Conservation (phyloP, 1,140 invertebrate genomes). For the Philopotamus ludificatus region DNA sequence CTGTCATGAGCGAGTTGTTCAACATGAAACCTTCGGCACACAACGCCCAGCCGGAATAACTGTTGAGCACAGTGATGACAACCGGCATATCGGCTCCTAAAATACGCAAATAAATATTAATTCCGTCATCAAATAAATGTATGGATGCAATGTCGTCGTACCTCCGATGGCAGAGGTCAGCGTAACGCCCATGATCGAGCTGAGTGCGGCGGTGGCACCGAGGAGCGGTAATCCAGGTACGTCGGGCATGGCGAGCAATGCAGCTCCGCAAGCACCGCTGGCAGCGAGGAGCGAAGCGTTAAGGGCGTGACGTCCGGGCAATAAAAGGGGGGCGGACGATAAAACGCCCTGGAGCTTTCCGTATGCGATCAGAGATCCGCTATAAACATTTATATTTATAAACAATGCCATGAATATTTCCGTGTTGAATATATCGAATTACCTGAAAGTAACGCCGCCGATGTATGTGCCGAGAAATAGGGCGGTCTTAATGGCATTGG, state of each 20-base stretch:
- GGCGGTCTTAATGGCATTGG: constrained; percentile 82
- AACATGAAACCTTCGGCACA: constrained; percentile 92
- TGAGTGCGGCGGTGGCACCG: constrained; percentile 70
- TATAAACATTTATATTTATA: constrained; percentile 44
- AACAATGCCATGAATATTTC: not conserved
- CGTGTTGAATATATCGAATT: constrained; percentile 38
- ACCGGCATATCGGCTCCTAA: constrained; percentile 89
- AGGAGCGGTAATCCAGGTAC: constrained; percentile 65
- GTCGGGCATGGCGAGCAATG: constrained; percentile 67
- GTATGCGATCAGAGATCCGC: constrained; percentile 86
- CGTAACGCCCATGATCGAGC: constrained; percentile 78
- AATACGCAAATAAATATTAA: constrained; percentile 8
- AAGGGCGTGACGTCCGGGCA: constrained; percentile 80
- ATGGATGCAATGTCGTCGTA: constrained; percentile 43
- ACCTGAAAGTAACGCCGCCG: constrained; percentile 84
- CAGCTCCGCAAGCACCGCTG: constrained; percentile 70
- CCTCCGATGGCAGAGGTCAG: constrained; percentile 88
- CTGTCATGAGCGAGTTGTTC: constrained; percentile 89
- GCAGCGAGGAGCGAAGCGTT: constrained; percentile 69
- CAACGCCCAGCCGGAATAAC: constrained; percentile 80
- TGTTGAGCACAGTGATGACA: constrained; percentile 89
- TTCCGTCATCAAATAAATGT: not conserved
- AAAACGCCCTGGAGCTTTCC: constrained; percentile 86
- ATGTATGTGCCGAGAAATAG: constrained; percentile 89
- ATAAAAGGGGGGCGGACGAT: constrained; percentile 73